Conservation (phyloP, 2,797 vertebrate genomes). For the Crocidura indochinensis region DNA sequence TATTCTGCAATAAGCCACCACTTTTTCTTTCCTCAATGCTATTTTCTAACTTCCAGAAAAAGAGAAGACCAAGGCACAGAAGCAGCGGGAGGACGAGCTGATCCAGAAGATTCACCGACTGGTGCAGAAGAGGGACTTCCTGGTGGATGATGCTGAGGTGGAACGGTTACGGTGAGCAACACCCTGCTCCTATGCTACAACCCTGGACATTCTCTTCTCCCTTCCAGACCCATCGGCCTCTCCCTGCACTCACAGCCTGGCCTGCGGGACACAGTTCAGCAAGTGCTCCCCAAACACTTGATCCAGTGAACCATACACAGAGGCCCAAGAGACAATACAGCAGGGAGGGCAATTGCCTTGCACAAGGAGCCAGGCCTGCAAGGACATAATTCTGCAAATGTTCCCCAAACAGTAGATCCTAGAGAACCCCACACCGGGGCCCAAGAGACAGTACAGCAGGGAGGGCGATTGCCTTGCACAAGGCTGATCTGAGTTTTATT, state of each 20-base stretch:
- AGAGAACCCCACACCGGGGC: neutral
- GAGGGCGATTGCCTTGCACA: too few relatives aligned
- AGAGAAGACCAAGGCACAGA: slow-evolving; percentile 95
- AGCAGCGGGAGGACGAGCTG: slow-evolving; percentile 95
- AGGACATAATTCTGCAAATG: neutral
- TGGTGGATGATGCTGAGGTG: slow-evolving; percentile 98
- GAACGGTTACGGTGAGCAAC: slow-evolving; percentile 95
- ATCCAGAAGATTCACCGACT: slow-evolving; percentile 98
- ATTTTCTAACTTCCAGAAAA: slow-evolving; percentile 92
- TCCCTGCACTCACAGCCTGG: neutral
- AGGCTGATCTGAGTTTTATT: neutral
- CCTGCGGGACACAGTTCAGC: neutral
- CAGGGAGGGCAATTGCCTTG: too few relatives aligned
- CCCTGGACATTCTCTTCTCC: neutral
- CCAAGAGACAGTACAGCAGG: too few relatives aligned
- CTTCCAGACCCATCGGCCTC: neutral
- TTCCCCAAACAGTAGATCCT: neutral
- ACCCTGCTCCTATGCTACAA: rapidly evolving
- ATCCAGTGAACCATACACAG: neutral
- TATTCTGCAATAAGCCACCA: neutral
- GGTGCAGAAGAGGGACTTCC: slow-evolving; percentile 99
- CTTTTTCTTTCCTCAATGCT: slow-evolving; percentile 12
- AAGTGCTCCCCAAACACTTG: neutral
- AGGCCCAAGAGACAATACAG: too few relatives aligned
- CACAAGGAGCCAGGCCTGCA: neutral